These are phyloP conservation scores for Poeciliopsis presidionis DNA, from an alignment of 2,797 vertebrate genomes.

Conservation along the genomic window DNA sequence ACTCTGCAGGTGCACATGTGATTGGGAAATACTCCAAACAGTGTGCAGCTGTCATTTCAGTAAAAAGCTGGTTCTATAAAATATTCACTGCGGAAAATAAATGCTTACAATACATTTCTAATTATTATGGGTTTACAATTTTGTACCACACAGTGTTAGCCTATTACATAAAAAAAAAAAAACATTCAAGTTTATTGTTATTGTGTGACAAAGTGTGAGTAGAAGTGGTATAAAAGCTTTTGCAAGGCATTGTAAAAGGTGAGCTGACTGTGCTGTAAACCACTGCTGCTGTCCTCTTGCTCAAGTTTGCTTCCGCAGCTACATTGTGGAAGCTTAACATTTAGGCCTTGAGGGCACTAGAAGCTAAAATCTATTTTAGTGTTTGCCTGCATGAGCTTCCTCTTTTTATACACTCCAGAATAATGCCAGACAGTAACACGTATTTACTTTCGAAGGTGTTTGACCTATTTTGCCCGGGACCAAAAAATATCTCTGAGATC, in stretches of 20 bases:
- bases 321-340: slow-evolving; percentile 6
- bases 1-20: not conserved
- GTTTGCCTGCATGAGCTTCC: slow-evolving; percentile 8
- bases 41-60: not conserved
- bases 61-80: not conserved
- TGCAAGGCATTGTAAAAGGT: not conserved
- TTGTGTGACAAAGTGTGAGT: not conserved
- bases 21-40: not conserved
- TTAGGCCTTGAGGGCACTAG: slow-evolving; percentile 19
- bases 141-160: not conserved
- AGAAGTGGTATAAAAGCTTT: not conserved
- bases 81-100: not conserved
- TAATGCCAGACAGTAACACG: slow-evolving; percentile 1
- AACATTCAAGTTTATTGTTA: not conserved
- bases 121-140: not conserved
- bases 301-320: slow-evolving; percentile 13
- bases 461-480: slow-evolving; percentile 49
- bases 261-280: not conserved
- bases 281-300: not conserved
- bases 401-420: slow-evolving; percentile 11
- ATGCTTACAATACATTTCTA: not conserved
- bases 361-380: slow-evolving; percentile 22
- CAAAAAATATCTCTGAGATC: slow-evolving; percentile 31
- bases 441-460: slow-evolving; percentile 22
- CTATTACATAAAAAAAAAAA: slow-evolving; percentile 3